Evolutionary conservation across 2,888 invertebrate species (phyloP).

Genomic region (Polyommatus iphigenia): DNA sequence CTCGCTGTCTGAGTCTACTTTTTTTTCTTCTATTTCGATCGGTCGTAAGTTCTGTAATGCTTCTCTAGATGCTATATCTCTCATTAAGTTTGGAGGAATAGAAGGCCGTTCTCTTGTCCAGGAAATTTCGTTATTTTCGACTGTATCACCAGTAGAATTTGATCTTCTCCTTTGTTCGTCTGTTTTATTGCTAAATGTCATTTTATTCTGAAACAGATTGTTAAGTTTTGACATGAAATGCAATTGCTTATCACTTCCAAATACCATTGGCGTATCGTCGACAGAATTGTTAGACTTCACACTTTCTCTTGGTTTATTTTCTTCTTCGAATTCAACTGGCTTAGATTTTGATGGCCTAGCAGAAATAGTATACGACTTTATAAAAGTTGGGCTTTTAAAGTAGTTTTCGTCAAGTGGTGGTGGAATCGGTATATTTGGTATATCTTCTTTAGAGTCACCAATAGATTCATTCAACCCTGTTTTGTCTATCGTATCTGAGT

Average conservation of each 20-base stretch:
- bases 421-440: slow-evolving; percentile 62
- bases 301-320: slow-evolving; percentile 46
- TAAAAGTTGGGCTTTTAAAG: slow-evolving; percentile 51
- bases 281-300: slow-evolving; percentile 47
- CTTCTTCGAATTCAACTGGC: slow-evolving; percentile 42
- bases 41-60: slow-evolving; percentile 54
- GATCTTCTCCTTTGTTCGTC: slow-evolving; percentile 61
- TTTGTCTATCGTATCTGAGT: slow-evolving; percentile 70
- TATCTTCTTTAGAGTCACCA: slow-evolving; percentile 54
- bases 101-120: slow-evolving; percentile 51
- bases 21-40: slow-evolving; percentile 49
- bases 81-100: slow-evolving; percentile 62
- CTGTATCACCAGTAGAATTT: slow-evolving; percentile 62
- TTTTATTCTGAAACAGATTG: slow-evolving; percentile 64
- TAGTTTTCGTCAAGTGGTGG: slow-evolving; percentile 67
- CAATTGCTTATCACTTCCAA: slow-evolving; percentile 54
- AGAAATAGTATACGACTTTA: slow-evolving; percentile 51
- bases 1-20: slow-evolving; percentile 46
- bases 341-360: slow-evolving; percentile 43
- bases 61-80: slow-evolving; percentile 59
- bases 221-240: slow-evolving; percentile 71
- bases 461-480: slow-evolving; percentile 55
- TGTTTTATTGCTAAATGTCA: slow-evolving; percentile 50
- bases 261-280: slow-evolving; percentile 50
- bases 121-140: slow-evolving; percentile 51